Evolutionary conservation across 2,888 invertebrate species (phyloP), one percentile per base, ranked within the genome.

Genomic region (Melanchra persicariae): DNA sequence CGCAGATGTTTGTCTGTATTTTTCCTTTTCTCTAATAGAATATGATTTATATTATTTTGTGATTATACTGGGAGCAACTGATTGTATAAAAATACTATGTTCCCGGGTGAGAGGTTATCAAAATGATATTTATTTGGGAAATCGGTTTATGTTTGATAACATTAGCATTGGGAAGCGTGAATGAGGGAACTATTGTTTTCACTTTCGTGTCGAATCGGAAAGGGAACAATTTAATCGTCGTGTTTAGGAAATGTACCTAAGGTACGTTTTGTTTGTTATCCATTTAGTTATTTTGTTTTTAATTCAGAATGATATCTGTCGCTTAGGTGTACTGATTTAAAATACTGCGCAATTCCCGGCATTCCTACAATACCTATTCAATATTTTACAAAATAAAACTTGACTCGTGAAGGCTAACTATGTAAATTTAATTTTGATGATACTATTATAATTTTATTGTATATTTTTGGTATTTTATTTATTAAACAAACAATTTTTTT

Each of bases 1-100:
- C 74, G 67, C 71, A 81, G 76, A 74, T 82, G 77, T 70, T 69
- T 74, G 77, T 79, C 79, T 77, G 72, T 66, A 74, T 67, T 58
- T 69, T 60, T 66, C 62, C 54, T 62, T 68, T 62, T 19, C 61
- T 62, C 9, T 79, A 83, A 64, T 67, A 74, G 63, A 79, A 79
- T 67, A 76, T 70, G 60, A 67, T 65, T 65, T 59, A 65, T 73
- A 79, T 79, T 70, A 76, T 70, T 72, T 83, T 45, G 62, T 45
- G 68, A 79, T 81, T 74, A 82, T 57, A 54, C 52, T 34, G 34
- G 34, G 9, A 43, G 40, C 49, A 70, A 74, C 26, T 70, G 62
- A 69, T 74, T 66, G 54, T 47, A 71, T 79, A 79, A 74, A 64
- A 68, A 68, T 59, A 59, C 34, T 45, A 52, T 34, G 45, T 76